Base-by-base conservation (phyloP, 2,797 vertebrate genomes). In the Mus spretus region DNA sequence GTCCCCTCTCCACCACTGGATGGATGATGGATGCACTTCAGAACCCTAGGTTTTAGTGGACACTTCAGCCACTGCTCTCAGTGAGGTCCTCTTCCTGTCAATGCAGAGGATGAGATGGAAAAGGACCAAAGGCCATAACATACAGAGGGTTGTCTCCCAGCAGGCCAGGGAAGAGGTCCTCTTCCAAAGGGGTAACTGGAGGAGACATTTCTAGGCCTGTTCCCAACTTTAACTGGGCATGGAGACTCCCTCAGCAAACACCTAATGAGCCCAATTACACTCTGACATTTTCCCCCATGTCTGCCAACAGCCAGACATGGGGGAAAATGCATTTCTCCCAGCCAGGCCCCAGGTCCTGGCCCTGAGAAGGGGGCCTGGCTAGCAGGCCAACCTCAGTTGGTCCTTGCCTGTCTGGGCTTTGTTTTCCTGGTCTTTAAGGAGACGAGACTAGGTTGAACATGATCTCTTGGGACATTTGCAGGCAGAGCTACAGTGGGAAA, bases 181-280 rank as follows among this genome's bases (percentile, higher is more conserved):
- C 37, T 75, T 74, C 77, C 70, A 70, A 77, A 94, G 70, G 74
- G 79, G 78, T 93, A 74, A 92, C 2, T 0, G 40, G 84, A 95
- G 82, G 96, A 82, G 72, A 96, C 88, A 80, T 57, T 89, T 96
- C 80, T 47, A 93, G 83, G 83, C 79, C 65, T 89, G 75, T 75
- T 72, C 81, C 34, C 24, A 86, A 26, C 40, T 70, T 80, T 94
- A 90, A 93, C 74, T 22, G 13, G 67, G 53, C 86, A 67, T 28
- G 82, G 95, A 96, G 88, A 31, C 89, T 96, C 84, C 74, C 61
- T 97, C 84, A 78, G 79, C 80, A 93, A 95, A 93, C 31, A 90
- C 80, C 96, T 95, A 93, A 97, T 72, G 92, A 97, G 89, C 94
- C 97, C 89, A 95, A 74, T 96, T 91, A 96, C 89, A 63, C 79